phyloP scores from a whole-genome alignment of 2,113 vertebrate genomes.

The Tachysurus fulvidraco region DNA sequence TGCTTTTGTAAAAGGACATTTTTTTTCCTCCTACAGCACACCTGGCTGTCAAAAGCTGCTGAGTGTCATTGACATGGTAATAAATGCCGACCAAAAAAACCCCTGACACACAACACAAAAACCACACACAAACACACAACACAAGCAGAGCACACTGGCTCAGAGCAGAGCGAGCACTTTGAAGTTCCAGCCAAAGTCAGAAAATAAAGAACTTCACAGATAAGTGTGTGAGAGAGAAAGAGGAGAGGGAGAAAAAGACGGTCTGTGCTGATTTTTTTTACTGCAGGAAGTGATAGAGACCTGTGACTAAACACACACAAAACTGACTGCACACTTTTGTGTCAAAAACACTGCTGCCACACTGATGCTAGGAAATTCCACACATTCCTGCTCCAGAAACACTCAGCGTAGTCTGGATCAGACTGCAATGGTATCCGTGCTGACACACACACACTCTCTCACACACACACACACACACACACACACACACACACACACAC shows the following conservation, averaged over 20 bases:
- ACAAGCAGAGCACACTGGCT: slow-evolving; percentile 8
- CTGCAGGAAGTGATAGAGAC: slow-evolving; percentile 40
- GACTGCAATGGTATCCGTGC: slow-evolving; percentile 60
- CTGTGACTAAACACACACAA: slow-evolving; percentile 26
- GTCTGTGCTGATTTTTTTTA: background rate
- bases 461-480: slow-evolving; percentile 6
- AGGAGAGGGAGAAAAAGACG: background rate
- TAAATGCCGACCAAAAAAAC: slow-evolving; percentile 43
- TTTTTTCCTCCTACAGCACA: slow-evolving; percentile 10
- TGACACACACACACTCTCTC: too few species aligned
- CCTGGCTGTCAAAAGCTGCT: slow-evolving; percentile 46
- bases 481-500: slow-evolving; percentile 31
- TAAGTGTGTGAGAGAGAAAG: slow-evolving; percentile 20
- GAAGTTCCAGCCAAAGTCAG: slow-evolving; percentile 43
- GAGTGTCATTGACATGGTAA: slow-evolving; percentile 55
- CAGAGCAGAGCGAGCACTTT: slow-evolving; percentile 33
- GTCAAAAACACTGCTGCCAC: slow-evolving; percentile 64
- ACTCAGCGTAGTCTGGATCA: slow-evolving; percentile 69
- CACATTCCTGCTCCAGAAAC: slow-evolving; percentile 69
- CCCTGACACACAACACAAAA: slow-evolving; percentile 7
- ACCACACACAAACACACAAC: slow-evolving; percentile 3
- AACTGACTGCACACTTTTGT: slow-evolving; percentile 47
- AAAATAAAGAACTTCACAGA: slow-evolving; percentile 15
- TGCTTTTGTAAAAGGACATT: slow-evolving; percentile 24
- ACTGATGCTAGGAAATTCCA: slow-evolving; percentile 66